A percentile compares a stretch with the other conserved stretches of the same genome.
Evolutionary conservation across 1,140 invertebrate species (phyloP).

Genomic region (Theocolax elegans): DNA sequence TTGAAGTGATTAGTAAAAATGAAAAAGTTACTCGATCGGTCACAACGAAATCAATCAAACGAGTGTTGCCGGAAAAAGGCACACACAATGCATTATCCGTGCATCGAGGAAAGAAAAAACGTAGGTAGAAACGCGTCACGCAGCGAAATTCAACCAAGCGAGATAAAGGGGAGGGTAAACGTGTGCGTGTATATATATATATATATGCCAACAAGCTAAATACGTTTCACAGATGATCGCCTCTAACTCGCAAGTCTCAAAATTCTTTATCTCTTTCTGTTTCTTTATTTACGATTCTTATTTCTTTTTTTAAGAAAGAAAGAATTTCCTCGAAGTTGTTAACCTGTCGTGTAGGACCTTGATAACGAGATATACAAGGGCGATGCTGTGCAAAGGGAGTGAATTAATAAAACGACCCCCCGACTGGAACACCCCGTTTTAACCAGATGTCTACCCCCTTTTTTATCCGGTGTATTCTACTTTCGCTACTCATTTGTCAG

Average conservation of each 20-base stretch:
- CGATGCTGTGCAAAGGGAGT: conserved; percentile 41
- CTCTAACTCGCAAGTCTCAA: too few species aligned
- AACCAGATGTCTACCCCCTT: conserved; percentile 52
- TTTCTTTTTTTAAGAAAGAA: too few species aligned
- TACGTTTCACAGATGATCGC: conserved; percentile 67
- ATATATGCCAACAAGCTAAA: conserved; percentile 68
- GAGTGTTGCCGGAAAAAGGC: neutral
- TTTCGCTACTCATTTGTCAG: too few species aligned
- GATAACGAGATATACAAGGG: neutral
- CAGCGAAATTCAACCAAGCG: conserved; percentile 12
- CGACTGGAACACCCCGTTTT: neutral
- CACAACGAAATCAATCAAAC: too few species aligned
- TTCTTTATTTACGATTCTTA: too few species aligned
- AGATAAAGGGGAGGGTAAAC: conserved; percentile 21
- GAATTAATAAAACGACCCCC: conserved; percentile 56
- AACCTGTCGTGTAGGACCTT: too few species aligned
- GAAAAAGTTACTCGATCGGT: neutral
- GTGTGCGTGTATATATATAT: too few species aligned
- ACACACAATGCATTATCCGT: neutral
- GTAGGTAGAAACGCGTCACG: neutral
- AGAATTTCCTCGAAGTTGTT: too few species aligned
- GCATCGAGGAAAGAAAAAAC: neutral
- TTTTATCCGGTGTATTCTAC: too few species aligned
- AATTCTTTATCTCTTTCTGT: too few species aligned
- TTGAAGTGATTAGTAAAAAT: too few species aligned